Evolutionary conservation across 2,797 vertebrate species (phyloP).

Genomic region (Eupleurogrammus muticus): DNA sequence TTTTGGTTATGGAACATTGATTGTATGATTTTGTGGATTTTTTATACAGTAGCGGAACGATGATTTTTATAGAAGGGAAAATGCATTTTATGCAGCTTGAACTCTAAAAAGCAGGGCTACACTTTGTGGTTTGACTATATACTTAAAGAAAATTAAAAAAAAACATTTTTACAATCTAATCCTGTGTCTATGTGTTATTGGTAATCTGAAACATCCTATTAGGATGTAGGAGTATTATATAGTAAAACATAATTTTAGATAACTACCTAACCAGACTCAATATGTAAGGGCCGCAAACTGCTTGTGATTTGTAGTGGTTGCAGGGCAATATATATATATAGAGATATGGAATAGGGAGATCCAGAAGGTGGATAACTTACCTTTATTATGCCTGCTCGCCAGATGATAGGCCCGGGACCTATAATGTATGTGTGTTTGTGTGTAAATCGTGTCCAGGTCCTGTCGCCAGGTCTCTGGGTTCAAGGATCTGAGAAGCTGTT

Average conservation of each 20-base stretch:
- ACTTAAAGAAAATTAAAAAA: background rate
- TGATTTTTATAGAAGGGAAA: background rate
- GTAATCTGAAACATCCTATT: background rate
- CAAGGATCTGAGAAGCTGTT: constrained; percentile 91
- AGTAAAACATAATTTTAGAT: too few species aligned
- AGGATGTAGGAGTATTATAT: too few species aligned
- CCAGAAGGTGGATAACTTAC: constrained; percentile 71
- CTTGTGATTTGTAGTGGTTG: background rate
- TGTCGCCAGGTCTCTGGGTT: constrained; percentile 94
- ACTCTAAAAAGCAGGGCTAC: background rate
- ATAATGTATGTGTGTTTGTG: constrained; percentile 86
- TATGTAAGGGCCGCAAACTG: too few species aligned
- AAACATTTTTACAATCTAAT: background rate
- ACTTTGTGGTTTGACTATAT: background rate
- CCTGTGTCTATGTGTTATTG: background rate
- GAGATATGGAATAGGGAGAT: background rate
- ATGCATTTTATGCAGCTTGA: background rate
- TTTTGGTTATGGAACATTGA: background rate
- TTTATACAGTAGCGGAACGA: background rate
- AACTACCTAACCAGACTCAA: too few species aligned
- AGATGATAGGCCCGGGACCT: constrained; percentile 88
- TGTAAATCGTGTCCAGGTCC: constrained; percentile 92
- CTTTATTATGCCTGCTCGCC: constrained; percentile 91
- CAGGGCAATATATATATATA: too few species aligned
- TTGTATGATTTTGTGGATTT: too few species aligned